A percentile compares a stretch with the other conserved stretches of the same genome.
These are phyloP conservation scores for Drosophila lutescens DNA, from an alignment of 2,888 invertebrate species.

Conservation along the genomic window DNA sequence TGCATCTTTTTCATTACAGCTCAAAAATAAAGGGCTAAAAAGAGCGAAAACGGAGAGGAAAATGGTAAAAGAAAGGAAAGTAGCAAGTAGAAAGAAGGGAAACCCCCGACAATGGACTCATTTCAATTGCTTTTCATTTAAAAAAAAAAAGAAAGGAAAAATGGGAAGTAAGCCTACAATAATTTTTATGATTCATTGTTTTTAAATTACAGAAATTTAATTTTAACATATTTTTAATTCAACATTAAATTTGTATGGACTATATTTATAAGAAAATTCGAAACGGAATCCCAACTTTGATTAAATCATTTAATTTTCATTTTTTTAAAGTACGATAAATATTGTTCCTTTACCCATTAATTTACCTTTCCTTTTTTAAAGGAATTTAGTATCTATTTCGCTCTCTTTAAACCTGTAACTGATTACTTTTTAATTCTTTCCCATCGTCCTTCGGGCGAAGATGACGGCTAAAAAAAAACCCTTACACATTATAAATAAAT, in stretches of 20 bases:
- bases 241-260: no score
- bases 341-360: no score
- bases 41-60: not conserved
- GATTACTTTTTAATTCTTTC: not conserved
- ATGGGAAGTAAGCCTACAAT: not conserved
- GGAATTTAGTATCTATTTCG: not conserved
- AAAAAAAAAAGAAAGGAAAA: not conserved
- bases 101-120: conserved; percentile 16
- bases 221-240: not conserved
- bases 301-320: no score
- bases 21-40: conserved; percentile 13
- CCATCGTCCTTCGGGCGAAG: conserved; percentile 46
- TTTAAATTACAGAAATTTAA: not conserved
- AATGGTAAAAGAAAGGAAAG: conserved; percentile 5
- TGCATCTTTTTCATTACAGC: conserved; percentile 47
- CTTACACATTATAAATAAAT: conserved; percentile 68
- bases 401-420: not conserved
- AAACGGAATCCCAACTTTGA: no score
- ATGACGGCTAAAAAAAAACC: conserved; percentile 14
- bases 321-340: no score
- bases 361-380: no score
- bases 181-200: not conserved
- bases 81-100: conserved; percentile 12
- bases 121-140: not conserved
- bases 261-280: no score